A percentile compares a stretch with the other conserved stretches of the same genome.
phyloP scores from a whole-genome alignment of 2,888 invertebrate genomes.

The Eupithecia subumbrata region DNA sequence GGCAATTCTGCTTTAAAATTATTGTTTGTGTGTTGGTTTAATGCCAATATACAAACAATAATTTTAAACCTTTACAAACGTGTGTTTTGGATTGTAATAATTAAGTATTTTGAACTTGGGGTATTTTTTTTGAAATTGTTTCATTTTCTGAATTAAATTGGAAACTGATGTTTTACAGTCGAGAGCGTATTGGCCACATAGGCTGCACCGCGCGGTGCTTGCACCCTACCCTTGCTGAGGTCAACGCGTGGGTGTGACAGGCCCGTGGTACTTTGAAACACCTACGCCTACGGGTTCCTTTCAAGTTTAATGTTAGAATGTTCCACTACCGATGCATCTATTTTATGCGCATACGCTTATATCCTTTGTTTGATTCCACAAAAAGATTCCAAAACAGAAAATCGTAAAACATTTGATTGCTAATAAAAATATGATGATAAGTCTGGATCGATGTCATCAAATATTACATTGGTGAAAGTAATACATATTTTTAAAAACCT shows the following conservation, averaged over 20 bases:
- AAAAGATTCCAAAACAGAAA: slow-evolving; percentile 17
- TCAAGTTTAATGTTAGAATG: slow-evolving; percentile 61
- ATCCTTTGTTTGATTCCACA: slow-evolving; percentile 47
- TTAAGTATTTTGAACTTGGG: background rate
- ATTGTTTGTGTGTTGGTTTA: slow-evolving; percentile 18
- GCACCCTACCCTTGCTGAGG: slow-evolving; percentile 62
- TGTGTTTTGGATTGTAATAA: background rate
- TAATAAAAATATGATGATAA: slow-evolving; percentile 20
- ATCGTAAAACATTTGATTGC: slow-evolving; percentile 3
- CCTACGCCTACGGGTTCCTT: slow-evolving; percentile 71
- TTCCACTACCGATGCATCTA: slow-evolving; percentile 36
- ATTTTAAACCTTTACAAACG: slow-evolving; percentile 4
- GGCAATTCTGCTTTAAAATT: slow-evolving; percentile 31
- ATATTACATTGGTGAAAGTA: slow-evolving; percentile 37
- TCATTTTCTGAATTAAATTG: background rate
- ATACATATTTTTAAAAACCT: slow-evolving; percentile 31
- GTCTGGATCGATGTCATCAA: slow-evolving; percentile 18
- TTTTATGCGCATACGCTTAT: slow-evolving; percentile 40
- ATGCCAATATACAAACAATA: background rate
- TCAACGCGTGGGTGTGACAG: slow-evolving; percentile 74
- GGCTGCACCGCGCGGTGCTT: slow-evolving; percentile 52
- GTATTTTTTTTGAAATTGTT: background rate
- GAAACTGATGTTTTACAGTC: background rate
- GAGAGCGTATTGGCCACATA: slow-evolving; percentile 48
- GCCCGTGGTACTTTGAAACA: slow-evolving; percentile 58